Evolutionary conservation across 92 coral and sea anemone species (phyloP), one percentile per base, ranked within the genome.

Genomic region (Actinernus sp.): DNA sequence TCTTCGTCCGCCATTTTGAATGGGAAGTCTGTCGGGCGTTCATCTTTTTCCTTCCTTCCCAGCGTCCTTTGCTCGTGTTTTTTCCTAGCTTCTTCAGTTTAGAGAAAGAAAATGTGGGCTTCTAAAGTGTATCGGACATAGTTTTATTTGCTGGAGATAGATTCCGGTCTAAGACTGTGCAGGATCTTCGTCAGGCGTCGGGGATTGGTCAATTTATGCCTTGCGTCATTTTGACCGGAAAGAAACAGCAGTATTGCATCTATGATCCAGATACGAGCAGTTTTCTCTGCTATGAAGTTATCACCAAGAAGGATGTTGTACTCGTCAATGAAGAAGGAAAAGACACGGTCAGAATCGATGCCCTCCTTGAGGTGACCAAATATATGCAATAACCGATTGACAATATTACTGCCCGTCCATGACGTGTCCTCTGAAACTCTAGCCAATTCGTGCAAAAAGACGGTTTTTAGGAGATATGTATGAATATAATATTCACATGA

Each of bases 381-480:
- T 36, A 68, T 68, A 4, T 68, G n/a, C 37, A 34, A n/a, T 11
- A 68, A 18, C 22, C 64, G 51, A 41, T n/a, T 45, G 53, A 68
- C 75, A 52, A 4, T 12, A 32, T 46, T 37, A 13, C 52, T 33
- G 8, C 31, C 52, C 39, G 12, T 30, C 75, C 75, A 68, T 26
- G 31, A 53, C 18, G 22, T 59, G 32, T 40, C 51, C 26, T 55
- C 52, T 34, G 27, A 63, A 54, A 68, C 39, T 54, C 75, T 68
- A 9, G 75, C 39, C 44, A 68, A 29, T 68, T 34, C 75, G 40
- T 22, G 1, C 14, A 68, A 63, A 39, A 68, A 68, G n/a, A 52
- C 63, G 3, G 64, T 68, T n/a, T 68, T 68, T 20, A 68, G 41
- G 21, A 68, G 75, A 52, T 53, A 68, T 29, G 64, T 68, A 28